Percentiles rank a stretch among this genome's conserved stretches.
Evolutionary conservation across 2,113 vertebrate species (phyloP).

Genomic region (Heteronetta atricapilla): DNA sequence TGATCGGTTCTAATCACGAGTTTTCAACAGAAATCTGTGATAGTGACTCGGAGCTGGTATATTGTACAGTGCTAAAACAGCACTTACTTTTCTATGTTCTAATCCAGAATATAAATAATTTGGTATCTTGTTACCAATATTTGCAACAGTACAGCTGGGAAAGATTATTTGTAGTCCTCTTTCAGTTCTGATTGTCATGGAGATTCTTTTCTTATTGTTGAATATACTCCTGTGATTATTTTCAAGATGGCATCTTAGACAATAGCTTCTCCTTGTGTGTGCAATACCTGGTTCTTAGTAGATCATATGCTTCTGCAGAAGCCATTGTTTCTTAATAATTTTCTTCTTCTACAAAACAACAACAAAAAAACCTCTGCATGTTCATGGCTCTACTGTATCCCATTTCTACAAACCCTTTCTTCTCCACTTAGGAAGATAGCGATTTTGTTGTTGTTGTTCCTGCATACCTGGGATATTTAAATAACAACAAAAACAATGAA

Average conservation of each 20-base stretch:
- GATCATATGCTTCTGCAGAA: neutral
- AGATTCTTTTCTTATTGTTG: neutral
- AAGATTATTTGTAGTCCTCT: neutral
- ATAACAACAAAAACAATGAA: neutral
- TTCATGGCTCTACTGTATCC: neutral
- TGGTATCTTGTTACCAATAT: neutral
- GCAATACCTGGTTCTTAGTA: neutral
- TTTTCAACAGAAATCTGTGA: neutral
- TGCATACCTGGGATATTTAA: neutral
- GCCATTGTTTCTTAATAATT: neutral
- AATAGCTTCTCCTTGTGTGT: neutral
- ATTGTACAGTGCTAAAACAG: neutral
- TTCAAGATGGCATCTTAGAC: conserved; percentile 17
- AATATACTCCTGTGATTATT: conserved; percentile 1
- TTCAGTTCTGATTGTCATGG: neutral
- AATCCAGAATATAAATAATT: neutral
- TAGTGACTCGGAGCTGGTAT: neutral
- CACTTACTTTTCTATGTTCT: neutral
- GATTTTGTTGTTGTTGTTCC: neutral
- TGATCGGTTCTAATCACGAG: neutral
- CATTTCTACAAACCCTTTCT: neutral
- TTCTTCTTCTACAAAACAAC: neutral
- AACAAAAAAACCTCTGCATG: neutral
- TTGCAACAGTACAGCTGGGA: neutral
- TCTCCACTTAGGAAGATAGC: neutral